Conservation (phyloP, 2,888 invertebrate species). For the Sycophila texana region DNA sequence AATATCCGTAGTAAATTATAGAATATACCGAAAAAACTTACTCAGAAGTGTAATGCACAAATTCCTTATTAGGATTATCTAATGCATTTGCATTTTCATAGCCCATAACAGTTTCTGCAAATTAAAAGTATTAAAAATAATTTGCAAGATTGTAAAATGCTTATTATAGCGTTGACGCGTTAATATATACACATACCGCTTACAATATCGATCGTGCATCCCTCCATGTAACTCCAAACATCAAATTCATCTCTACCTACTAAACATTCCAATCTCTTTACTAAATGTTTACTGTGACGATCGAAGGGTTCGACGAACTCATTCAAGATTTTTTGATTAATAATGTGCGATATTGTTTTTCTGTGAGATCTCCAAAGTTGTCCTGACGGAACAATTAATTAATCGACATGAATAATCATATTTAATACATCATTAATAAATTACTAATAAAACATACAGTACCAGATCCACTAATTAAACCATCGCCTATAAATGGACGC, state of each 20-base stretch:
- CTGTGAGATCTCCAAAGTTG: slow-evolving; percentile 58
- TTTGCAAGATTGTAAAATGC: slow-evolving; percentile 1
- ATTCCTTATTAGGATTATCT: slow-evolving; percentile 49
- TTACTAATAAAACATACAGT: slow-evolving; percentile 19
- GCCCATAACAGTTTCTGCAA: slow-evolving; percentile 58
- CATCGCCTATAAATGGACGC: slow-evolving; percentile 59
- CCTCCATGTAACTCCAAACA: slow-evolving; percentile 51
- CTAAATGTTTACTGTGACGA: slow-evolving; percentile 49
- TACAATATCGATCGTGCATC: slow-evolving; percentile 56
- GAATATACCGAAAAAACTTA: slow-evolving; percentile 38
- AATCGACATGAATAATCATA: too few species aligned
- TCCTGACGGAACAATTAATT: slow-evolving; percentile 42
- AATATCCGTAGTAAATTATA: neutral
- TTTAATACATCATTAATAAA: neutral
- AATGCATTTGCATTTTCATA: slow-evolving; percentile 48
- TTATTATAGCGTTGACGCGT: too few species aligned
- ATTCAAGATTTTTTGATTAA: slow-evolving; percentile 53
- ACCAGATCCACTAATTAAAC: slow-evolving; percentile 63
- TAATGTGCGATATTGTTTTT: slow-evolving; percentile 57
- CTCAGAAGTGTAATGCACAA: slow-evolving; percentile 53
- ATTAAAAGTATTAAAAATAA: neutral
- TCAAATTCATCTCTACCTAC: slow-evolving; percentile 56
- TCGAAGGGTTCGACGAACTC: slow-evolving; percentile 55
- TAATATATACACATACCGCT: slow-evolving; percentile 54
- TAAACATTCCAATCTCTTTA: slow-evolving; percentile 50